These are phyloP conservation scores for Oceanodroma leucorhoa DNA, from an alignment of 2,797 vertebrate species.

Conservation along the genomic window DNA sequence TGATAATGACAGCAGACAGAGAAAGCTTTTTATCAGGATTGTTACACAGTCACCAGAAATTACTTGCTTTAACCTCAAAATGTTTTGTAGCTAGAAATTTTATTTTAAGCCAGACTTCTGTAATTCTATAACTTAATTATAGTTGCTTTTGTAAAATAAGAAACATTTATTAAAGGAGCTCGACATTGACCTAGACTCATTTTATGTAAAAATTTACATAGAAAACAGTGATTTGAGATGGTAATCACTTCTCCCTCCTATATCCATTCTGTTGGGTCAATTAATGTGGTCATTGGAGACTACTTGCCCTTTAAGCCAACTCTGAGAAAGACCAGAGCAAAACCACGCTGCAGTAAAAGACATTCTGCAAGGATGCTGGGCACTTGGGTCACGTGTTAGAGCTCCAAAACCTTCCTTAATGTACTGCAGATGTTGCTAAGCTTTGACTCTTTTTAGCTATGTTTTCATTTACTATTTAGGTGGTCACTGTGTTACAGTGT, in stretches of 20 bases:
- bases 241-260: neutral
- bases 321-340: slow-evolving; percentile 48
- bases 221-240: neutral
- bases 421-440: slow-evolving; percentile 44
- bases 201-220: slow-evolving; percentile 2
- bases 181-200: neutral
- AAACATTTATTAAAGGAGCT: neutral
- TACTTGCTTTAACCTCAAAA: neutral
- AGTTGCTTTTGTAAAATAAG: neutral
- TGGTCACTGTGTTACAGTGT: neutral
- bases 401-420: slow-evolving; percentile 51
- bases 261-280: neutral
- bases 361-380: slow-evolving; percentile 8
- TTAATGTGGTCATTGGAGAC: neutral
- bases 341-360: slow-evolving; percentile 18
- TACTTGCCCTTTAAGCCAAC: slow-evolving; percentile 4
- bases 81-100: neutral
- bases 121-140: neutral
- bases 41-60: neutral
- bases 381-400: slow-evolving; percentile 1
- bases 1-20: neutral
- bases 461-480: slow-evolving; percentile 41
- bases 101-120: neutral
- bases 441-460: neutral
- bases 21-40: neutral